phyloP scores from a whole-genome alignment of 2,888 invertebrate species.

The Eurytoma californica region DNA sequence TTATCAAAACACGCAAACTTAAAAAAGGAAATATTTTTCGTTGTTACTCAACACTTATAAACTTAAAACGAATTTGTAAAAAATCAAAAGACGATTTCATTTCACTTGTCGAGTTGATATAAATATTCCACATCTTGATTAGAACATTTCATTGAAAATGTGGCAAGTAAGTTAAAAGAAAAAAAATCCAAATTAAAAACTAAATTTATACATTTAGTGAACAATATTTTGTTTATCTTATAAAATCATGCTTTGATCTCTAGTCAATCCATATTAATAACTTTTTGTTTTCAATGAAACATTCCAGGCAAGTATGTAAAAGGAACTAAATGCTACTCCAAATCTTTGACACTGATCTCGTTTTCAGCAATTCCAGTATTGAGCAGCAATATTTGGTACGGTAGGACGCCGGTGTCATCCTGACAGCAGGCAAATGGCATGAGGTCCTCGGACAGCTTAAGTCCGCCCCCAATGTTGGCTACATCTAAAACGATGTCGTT shows the following conservation, averaged over 20 bases:
- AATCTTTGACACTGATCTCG: slow-evolving; percentile 63
- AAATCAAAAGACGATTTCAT: not conserved
- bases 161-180: not conserved
- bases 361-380: slow-evolving; percentile 64
- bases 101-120: slow-evolving; percentile 14
- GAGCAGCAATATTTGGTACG: slow-evolving; percentile 72
- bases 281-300: slow-evolving; percentile 12
- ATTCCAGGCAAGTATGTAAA: no score
- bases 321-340: slow-evolving; percentile 37
- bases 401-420: slow-evolving; percentile 69
- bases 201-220: not conserved
- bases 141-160: slow-evolving; percentile 25
- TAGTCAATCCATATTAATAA: no score
- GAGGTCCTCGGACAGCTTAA: slow-evolving; percentile 71
- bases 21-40: not conserved
- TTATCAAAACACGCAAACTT: slow-evolving; percentile 25
- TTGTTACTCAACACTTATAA: slow-evolving; percentile 1
- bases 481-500: slow-evolving; percentile 66
- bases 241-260: no score
- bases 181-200: not conserved
- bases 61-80: slow-evolving; percentile 20
- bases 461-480: slow-evolving; percentile 63
- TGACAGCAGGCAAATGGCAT: slow-evolving; percentile 71
- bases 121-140: not conserved
- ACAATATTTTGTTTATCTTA: not conserved